Evolutionary conservation across 2,797 vertebrate species (phyloP).

Genomic region (Pangasius krempfi): DNA sequence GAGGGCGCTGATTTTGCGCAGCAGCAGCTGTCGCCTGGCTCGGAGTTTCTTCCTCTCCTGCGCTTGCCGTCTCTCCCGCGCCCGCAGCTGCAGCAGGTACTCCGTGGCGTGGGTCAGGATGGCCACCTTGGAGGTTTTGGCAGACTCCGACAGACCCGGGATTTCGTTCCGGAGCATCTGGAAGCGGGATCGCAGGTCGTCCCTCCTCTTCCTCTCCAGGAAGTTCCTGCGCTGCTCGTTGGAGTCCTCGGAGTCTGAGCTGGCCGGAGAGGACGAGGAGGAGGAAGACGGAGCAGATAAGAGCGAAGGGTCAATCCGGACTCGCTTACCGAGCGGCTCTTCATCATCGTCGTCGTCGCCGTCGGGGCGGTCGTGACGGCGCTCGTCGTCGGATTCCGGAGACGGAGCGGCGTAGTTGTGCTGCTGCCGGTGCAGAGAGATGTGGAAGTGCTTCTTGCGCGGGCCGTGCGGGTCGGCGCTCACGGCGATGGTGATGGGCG

Average conservation of each 20-base stretch:
- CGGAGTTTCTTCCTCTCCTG: constrained; percentile 86
- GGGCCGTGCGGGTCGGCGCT: constrained; percentile 85
- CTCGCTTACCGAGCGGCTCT: constrained; percentile 62
- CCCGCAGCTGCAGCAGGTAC: constrained; percentile 83
- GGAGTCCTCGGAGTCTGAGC: constrained; percentile 82
- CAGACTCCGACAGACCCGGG: constrained; percentile 82
- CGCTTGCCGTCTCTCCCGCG: constrained; percentile 79
- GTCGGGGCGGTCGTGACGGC: accelerated
- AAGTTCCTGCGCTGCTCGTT: constrained; percentile 88
- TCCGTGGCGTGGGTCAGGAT: constrained; percentile 91
- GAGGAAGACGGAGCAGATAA: constrained; percentile 42
- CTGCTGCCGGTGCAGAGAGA: constrained; percentile 92
- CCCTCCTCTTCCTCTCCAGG: constrained; percentile 90
- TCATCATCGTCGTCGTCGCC: constrained; percentile 19
- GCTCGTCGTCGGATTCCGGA: constrained; percentile 76
- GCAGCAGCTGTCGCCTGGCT: constrained; percentile 81
- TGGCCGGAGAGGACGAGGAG: constrained; percentile 65
- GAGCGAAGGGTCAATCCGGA: constrained; percentile 27
- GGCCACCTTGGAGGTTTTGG: constrained; percentile 93
- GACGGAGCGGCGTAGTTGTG: constrained; percentile 95
- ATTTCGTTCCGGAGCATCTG: constrained; percentile 87
- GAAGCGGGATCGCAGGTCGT: constrained; percentile 91
- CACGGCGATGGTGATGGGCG: constrained; percentile 89
- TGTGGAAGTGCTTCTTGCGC: constrained; percentile 91
- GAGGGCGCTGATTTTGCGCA: constrained; percentile 82